Base-by-base conservation (phyloP, 2,113 vertebrate genomes). In the Tachysurus vachellii region DNA sequence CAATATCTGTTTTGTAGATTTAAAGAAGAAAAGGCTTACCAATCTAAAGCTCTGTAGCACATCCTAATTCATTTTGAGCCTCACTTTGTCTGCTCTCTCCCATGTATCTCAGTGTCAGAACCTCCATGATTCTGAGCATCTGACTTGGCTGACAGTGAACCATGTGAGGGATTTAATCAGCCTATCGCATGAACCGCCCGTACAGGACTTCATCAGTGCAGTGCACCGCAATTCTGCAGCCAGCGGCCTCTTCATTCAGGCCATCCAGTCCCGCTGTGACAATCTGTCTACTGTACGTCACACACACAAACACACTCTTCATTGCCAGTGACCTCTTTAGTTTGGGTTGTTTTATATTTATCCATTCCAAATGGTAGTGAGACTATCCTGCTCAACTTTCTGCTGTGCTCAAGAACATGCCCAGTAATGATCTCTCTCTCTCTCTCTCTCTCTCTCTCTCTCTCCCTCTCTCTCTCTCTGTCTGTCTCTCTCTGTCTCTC, bases 191-290 rank as follows among this genome's bases (percentile, higher is more conserved):
- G 98, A 99, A 89, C 98, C 98, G 19, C 98, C 98, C 0, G 98
- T 99, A 36, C 98, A 99, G 92, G 98, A 99, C 91, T 98, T 99
- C 82, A 97, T 99, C 89, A 99, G 98, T 23, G 98, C 98, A 8
- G 93, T 99, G 84, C 98, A 99, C 89, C 96, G 98, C 53, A 99
- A 98, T 91, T 96, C 98, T 0, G 98, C 98, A 11, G 98, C 98
- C 81, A 99, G 98, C 1, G 98, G 98, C 50, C 97, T 99, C 57
- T 99, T 99, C 93, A 98, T 99, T 91, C 98, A 99, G 91, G 98
- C 98, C 12, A 97, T 99, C 88, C 98, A 99, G 68, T 98, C 98
- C 14, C 97, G 98, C 12, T 99, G 98, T 90, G 97, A 99, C 88
- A 97, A 98, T 90, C 96, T 99, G 44, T 93, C 96, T 42, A 93